These are phyloP conservation scores for Acanthiza pusilla DNA, from an alignment of 2,797 vertebrate genomes.

Conservation along the genomic window DNA sequence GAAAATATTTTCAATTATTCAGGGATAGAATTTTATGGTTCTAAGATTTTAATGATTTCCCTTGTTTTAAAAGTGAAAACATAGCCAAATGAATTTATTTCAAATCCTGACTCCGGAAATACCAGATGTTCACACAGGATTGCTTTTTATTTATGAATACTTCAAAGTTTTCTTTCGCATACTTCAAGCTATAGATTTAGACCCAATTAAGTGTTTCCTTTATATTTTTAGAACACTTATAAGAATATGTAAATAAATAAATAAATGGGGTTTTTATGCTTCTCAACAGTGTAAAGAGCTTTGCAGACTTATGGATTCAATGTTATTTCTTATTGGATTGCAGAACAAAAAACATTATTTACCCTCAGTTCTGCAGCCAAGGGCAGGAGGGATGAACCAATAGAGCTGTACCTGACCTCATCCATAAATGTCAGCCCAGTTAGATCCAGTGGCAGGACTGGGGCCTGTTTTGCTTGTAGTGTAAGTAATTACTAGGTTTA, in stretches of 20 bases:
- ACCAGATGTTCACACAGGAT: neutral
- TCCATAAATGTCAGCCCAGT: neutral
- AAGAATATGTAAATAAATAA: neutral
- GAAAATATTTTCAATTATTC: neutral
- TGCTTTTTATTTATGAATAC: neutral
- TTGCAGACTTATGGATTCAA: neutral
- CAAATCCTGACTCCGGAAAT: neutral
- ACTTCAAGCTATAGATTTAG: neutral
- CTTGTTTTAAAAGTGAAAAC: slow-evolving; percentile 22
- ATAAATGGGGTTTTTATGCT: neutral
- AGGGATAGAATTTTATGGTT: neutral
- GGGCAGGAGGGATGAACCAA: neutral
- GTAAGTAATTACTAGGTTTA: neutral
- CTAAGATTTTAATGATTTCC: neutral
- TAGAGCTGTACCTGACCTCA: neutral
- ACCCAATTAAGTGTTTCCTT: neutral
- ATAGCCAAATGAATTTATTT: neutral
- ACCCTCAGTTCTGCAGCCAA: neutral
- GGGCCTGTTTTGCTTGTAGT: neutral
- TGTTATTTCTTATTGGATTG: neutral
- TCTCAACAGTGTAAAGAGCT: neutral
- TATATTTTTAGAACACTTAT: neutral
- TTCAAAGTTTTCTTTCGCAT: neutral
- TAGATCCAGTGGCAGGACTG: neutral
- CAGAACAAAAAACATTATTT: neutral